phyloP scores from a whole-genome alignment of 2,888 invertebrate genomes.

The Apamea sordens region DNA sequence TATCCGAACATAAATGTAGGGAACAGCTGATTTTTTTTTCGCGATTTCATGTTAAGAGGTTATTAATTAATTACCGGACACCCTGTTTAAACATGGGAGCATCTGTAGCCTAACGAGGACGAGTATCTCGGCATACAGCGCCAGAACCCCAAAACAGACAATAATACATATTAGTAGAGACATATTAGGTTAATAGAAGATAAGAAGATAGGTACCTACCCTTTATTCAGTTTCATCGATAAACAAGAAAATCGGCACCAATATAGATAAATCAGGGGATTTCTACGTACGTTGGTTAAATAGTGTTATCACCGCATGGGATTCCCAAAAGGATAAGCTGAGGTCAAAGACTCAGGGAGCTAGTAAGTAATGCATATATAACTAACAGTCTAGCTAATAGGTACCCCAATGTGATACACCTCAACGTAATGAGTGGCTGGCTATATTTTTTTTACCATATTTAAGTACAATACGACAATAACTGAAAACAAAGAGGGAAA shows the following conservation, averaged over 20 bases:
- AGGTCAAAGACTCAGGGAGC: neutral
- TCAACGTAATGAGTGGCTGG: neutral
- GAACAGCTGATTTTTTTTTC: too few relatives aligned
- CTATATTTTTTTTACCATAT: neutral
- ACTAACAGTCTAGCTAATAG: neutral
- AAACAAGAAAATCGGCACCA: neutral
- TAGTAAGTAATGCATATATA: neutral
- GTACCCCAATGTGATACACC: too few relatives aligned
- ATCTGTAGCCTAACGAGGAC: too few relatives aligned
- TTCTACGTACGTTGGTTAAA: neutral
- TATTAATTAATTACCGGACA: too few relatives aligned
- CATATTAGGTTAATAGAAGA: neutral
- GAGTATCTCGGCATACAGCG: too few relatives aligned
- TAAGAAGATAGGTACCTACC: neutral
- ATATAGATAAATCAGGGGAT: constrained; percentile 15
- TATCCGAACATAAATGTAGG: too few relatives aligned
- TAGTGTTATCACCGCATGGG: constrained; percentile 14
- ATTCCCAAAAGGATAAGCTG: constrained; percentile 13
- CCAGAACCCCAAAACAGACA: too few relatives aligned
- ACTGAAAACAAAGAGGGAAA: neutral
- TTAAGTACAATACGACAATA: neutral
- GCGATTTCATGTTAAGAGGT: too few relatives aligned
- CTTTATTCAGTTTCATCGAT: neutral
- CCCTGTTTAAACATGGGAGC: too few relatives aligned
- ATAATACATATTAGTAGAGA: too few relatives aligned